A percentile compares a stretch with the other conserved stretches of the same genome.
Conservation (phyloP, 1,140 invertebrate species). For the Acromyrmex echinatior region DNA sequence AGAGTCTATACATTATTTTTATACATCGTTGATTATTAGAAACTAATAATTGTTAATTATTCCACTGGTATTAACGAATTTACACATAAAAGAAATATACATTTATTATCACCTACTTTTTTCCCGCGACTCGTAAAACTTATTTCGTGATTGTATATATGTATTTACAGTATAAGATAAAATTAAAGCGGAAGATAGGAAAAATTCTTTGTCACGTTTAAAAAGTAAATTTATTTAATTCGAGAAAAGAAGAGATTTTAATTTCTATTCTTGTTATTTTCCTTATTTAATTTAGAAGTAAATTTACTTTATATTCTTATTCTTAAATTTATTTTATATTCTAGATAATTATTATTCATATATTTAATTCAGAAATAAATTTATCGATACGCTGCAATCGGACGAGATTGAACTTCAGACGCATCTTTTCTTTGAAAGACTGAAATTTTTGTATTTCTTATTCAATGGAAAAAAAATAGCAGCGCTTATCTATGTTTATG, state of each 20-base stretch:
- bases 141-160: background rate
- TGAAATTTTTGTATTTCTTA: background rate
- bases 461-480: slow-evolving; percentile 1
- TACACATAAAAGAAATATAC: background rate
- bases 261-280: background rate
- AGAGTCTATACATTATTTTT: slow-evolving; percentile 18
- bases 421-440: slow-evolving; percentile 5
- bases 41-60: background rate
- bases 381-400: slow-evolving; percentile 40
- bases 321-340: background rate
- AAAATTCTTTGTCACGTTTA: slow-evolving; percentile 5
- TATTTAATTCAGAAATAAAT: slow-evolving; percentile 13
- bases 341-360: too few relatives aligned
- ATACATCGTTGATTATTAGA: background rate
- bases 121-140: background rate
- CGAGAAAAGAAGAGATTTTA: too few relatives aligned
- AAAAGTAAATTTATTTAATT: too few relatives aligned
- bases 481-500: slow-evolving; percentile 16
- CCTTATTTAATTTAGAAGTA: background rate
- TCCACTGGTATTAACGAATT: background rate
- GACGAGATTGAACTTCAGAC: background rate
- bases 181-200: background rate
- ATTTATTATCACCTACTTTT: background rate
- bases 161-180: background rate
- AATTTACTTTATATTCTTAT: background rate